Evolutionary conservation across 2,888 invertebrate species (phyloP).

Genomic region (Brachylomia viminalis): DNA sequence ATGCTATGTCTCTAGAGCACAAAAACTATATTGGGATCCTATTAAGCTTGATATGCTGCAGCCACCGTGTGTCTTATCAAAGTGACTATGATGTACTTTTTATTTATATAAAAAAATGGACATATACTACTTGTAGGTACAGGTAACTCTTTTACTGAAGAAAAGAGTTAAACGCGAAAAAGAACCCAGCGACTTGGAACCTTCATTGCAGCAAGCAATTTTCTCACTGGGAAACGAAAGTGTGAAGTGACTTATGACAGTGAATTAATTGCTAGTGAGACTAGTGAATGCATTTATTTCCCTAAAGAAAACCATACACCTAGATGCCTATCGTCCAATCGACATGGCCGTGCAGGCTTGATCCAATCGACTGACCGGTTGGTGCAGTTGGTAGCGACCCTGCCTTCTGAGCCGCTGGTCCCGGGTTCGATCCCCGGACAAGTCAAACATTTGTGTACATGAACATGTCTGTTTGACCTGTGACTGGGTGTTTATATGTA

Average conservation of each 20-base stretch:
- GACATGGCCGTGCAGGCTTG: no score
- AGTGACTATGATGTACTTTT: background rate
- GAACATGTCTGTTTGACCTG: no score
- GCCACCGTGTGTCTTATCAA: background rate
- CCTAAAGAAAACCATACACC: background rate
- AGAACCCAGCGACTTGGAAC: rapidly evolving
- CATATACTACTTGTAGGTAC: no score
- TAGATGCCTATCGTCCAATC: no score
- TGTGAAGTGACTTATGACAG: background rate
- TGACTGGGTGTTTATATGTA: no score
- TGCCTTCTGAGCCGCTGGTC: no score
- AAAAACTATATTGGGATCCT: background rate
- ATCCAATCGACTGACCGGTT: no score
- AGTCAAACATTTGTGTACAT: no score
- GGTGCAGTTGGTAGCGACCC: no score
- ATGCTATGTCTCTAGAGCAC: background rate
- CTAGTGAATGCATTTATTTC: background rate
- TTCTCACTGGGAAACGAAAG: background rate
- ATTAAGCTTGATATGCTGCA: background rate
- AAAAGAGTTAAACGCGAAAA: conserved; percentile 25
- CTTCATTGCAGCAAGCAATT: background rate
- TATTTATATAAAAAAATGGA: background rate
- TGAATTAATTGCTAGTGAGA: no score
- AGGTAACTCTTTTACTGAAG: background rate
- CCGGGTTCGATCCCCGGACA: no score